Conservation (phyloP, 2,113 vertebrate genomes). For the Dipodomys spectabilis region DNA sequence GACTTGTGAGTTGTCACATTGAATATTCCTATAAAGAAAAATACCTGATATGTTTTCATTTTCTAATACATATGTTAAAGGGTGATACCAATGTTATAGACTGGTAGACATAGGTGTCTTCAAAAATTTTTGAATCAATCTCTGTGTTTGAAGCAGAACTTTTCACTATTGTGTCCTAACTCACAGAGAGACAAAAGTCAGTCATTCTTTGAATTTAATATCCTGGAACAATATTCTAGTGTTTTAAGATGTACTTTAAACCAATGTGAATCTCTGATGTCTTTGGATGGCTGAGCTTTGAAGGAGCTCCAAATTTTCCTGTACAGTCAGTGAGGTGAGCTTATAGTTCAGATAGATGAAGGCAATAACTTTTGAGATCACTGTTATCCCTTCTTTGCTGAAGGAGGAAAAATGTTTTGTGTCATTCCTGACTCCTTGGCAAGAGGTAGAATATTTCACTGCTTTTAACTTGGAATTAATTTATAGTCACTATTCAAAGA, state of each 20-base stretch:
- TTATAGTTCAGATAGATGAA: conserved; percentile 70
- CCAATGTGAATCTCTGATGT: conserved; percentile 70
- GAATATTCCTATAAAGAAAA: conserved; percentile 35
- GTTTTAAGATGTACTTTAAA: conserved; percentile 68
- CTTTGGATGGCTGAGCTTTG: conserved; percentile 69
- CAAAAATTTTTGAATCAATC: conserved; percentile 14
- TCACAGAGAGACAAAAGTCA: conserved; percentile 67
- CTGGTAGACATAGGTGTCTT: background rate
- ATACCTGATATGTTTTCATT: background rate
- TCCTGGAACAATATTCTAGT: conserved; percentile 70
- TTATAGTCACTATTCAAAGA: conserved; percentile 60
- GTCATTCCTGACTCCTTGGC: conserved; percentile 63
- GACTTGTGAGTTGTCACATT: background rate
- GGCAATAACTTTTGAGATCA: conserved; percentile 63
- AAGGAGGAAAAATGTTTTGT: conserved; percentile 56
- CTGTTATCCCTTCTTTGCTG: conserved; percentile 18
- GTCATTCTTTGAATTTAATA: conserved; percentile 78
- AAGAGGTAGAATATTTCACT: conserved; percentile 60
- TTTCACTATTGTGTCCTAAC: conserved; percentile 58
- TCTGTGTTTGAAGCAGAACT: conserved; percentile 41
- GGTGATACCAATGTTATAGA: conserved; percentile 17
- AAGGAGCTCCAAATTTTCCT: conserved; percentile 64
- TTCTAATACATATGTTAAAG: background rate
- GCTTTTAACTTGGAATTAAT: conserved; percentile 69
- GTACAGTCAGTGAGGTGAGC: conserved; percentile 28